A percentile compares a stretch with the other conserved stretches of the same genome.
These are phyloP conservation scores for Etia nguti DNA, from an alignment of 2,113 vertebrate genomes.

Conservation along the genomic window DNA sequence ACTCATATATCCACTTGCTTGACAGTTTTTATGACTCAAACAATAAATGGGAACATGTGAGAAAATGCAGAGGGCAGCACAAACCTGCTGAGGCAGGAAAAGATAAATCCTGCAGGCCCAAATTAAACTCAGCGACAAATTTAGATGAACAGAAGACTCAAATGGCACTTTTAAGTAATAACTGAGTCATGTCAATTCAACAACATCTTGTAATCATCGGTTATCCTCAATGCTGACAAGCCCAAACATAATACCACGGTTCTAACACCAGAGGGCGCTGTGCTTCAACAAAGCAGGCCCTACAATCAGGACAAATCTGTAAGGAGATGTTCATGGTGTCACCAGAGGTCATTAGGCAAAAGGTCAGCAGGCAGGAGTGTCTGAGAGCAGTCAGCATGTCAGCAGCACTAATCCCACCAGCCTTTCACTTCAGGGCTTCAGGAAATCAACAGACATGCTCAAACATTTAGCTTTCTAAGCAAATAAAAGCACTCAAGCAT, in stretches of 20 bases:
- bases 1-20: background rate
- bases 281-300: background rate
- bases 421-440: background rate
- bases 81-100: background rate
- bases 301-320: background rate
- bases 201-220: background rate
- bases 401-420: slow-evolving; percentile 17
- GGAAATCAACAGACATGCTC: background rate
- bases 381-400: background rate
- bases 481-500: background rate
- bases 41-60: background rate
- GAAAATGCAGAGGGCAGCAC: background rate
- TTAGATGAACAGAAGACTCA: background rate
- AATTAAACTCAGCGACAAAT: background rate
- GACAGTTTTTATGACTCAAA: background rate
- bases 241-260: background rate
- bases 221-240: background rate
- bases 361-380: background rate
- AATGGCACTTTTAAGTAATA: background rate
- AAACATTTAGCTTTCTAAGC: background rate
- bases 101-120: background rate
- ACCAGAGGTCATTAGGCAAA: background rate
- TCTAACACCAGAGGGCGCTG: slow-evolving; percentile 12
- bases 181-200: background rate
- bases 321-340: background rate